Evolutionary conservation across 1,140 invertebrate species (phyloP), one percentile per base, ranked within the genome.

Genomic region (Ooceraea biroi): DNA sequence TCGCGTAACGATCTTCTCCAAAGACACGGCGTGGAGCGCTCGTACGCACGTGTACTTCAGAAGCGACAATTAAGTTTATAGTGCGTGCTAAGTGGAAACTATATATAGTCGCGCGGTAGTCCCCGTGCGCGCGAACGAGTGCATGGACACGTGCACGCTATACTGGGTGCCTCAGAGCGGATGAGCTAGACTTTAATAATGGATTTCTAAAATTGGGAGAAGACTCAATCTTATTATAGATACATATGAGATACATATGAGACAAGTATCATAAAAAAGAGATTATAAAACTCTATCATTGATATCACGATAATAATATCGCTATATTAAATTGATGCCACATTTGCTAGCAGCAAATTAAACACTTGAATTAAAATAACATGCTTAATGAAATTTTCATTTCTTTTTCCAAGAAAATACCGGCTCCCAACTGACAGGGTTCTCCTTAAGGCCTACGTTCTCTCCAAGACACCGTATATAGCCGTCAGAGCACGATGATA

Each of bases 1-100:
- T 27, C 25, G 44, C 11, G 11, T 82, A 82, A 80, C 66, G 60
- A 85, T 72, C 41, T 30, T 48, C 14, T 44, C 12, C 50, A 60
- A 52, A 48, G 55, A 83, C 17, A 58, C n/a, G 11, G 25, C 8
- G 36, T 7, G 41, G 27, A 27, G 12, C 10, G 41, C 22, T 27
- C 36, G 12, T 46, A 46, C 12, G 52, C 50, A 12, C 85, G 84
- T 86, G 85, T 90, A 85, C 84, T 85, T 74, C 88, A 60, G 86
- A 76, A 88, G 88, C 84, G 85, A 88, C 89, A 87, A 92, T 91
- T 92, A 89, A 87, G 68, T 87, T 88, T 87, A 90, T 71, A 85
- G 76, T 80, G 73, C 82, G 83, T 65, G 76, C 69, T 91, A 87
- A 92, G 85, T 90, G 73, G 69, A 86, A 89, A 86, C 85, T 87